Evolutionary conservation across 1,140 invertebrate species (phyloP), one percentile per base, ranked within the genome.

Genomic region (Protaetia brevitarsis): DNA sequence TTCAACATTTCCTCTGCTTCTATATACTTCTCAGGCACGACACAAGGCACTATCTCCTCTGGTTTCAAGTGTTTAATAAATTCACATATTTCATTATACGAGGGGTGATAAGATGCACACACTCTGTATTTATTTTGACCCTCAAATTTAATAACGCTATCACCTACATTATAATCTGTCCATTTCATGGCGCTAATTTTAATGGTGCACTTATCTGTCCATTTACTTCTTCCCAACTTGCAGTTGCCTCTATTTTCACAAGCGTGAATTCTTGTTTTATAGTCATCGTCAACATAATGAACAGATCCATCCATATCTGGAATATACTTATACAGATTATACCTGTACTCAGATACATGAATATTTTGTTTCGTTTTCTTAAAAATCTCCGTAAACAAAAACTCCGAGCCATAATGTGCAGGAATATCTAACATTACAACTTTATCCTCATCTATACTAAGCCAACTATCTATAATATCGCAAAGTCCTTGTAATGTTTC

Each of bases 31-130:
- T 4, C 65, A 27, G 1, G 75, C 29, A 73, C 68, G 3, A 85
- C 85, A 72, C 83, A 84, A 2, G 84, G 76, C 70, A 81, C 74
- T 63, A 87, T 73, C 27, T 79, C 67, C 26, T 75, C 74, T n/a
- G 84, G 83, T 45, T 81, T 74, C 56, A 87, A 79, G 74, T 85
- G 84, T 51, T 79, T 64, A 26, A 87, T 68, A 69, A 87, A 83
- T 30, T 77, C 77, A 34, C 74, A 74, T 1, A 87, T 71, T 78
- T 88, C 86, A 23, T 79, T 69, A 51, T 81, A 81, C 34, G 87
- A 89, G 21, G 84, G 83, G 72, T 90, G 88, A 10, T 80, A 85
- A 1, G 87, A 82, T 69, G 86, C 89, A 72, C 87, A 89, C 3
- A 87, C 80, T 66, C 82, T 80, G 30, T 78, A 73, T 3, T 67